Evolutionary conservation across 2,797 vertebrate species (phyloP), one percentile per base, ranked within the genome.

Genomic region (Mastacembelus armatus): DNA sequence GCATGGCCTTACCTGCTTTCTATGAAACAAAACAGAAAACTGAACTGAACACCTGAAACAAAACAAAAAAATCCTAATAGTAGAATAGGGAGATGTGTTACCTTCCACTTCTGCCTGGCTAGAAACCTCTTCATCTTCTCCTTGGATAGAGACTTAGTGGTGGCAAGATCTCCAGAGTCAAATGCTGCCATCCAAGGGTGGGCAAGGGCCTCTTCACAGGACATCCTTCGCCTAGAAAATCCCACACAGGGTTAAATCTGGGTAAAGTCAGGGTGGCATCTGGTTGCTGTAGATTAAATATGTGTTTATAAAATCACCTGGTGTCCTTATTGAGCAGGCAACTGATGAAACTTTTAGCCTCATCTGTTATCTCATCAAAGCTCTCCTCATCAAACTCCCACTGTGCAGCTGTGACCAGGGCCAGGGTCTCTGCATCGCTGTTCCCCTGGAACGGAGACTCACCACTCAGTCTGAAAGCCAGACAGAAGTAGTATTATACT

Each of bases 391-490:
- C 93, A 40, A 96, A 97, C 55, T 94, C 94, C 95, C 94, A 96
- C 70, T 57, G 83, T 7, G 93, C 95, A 11, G 94, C 93, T 0
- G 95, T 97, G 71, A 96, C 86, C 48, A 93, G 88, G 60, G 92
- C 90, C 76, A 97, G 74, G 0, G 95, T 97, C 84, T 96, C 96
- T 10, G 84, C n/a, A 48, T 96, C 95, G 0, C 77, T 95, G 75
- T 90, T 85, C 7, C 96, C 96, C 83, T 95, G 96, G 87, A 97
- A 97, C 0, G 96, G 96, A 24, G 95, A 97, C 80, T 96, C 95
- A 0, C 96, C 96, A 0, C 96, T 96, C 65, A 97, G 80, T 64
- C 95, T 96, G 16, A 61, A 21, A 35, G 42, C 3, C 36, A 60
- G 12, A 77, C 40, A 15, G 8, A 48, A 5, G 42, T 5, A 22